These are phyloP conservation scores for Notodonta dromedarius DNA, from an alignment of 2,888 invertebrate species.

Conservation along the genomic window DNA sequence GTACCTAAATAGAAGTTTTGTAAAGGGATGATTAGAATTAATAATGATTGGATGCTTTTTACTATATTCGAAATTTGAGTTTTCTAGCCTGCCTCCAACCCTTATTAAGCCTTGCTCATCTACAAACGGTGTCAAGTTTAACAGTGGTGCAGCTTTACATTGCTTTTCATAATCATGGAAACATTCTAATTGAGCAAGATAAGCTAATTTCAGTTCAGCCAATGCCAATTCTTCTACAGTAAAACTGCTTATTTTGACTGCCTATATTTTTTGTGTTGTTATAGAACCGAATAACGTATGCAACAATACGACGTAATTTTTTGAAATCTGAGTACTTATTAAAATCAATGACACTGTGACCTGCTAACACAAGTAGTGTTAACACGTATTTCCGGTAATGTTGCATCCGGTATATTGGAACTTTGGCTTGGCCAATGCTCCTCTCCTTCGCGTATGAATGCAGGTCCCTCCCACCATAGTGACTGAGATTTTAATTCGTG, in stretches of 20 bases:
- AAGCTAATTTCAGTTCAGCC: background rate
- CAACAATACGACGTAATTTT: background rate
- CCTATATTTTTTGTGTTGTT: background rate
- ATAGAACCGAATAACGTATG: background rate
- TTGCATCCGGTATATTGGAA: background rate
- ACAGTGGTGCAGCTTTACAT: slow-evolving; percentile 2
- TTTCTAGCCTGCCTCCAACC: background rate
- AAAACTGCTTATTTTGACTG: background rate
- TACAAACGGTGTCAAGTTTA: background rate
- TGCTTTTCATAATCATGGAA: slow-evolving; percentile 1
- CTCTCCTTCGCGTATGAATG: background rate
- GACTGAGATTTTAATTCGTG: slow-evolving; percentile 4
- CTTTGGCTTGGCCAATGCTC: slow-evolving; percentile 10
- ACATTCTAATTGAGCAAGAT: background rate
- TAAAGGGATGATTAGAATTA: slow-evolving; percentile 2
- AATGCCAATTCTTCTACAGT: slow-evolving; percentile 3
- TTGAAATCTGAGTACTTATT: background rate
- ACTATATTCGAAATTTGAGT: background rate
- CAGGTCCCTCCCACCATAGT: slow-evolving; percentile 14
- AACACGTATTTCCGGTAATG: background rate
- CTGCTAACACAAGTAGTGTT: background rate
- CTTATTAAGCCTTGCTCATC: background rate
- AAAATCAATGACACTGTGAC: background rate
- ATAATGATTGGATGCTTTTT: slow-evolving; percentile 6
- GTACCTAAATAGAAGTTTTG: slow-evolving; percentile 6